These are phyloP conservation scores for Narcine bancroftii DNA, from an alignment of 2,113 vertebrate genomes.

Conservation along the genomic window DNA sequence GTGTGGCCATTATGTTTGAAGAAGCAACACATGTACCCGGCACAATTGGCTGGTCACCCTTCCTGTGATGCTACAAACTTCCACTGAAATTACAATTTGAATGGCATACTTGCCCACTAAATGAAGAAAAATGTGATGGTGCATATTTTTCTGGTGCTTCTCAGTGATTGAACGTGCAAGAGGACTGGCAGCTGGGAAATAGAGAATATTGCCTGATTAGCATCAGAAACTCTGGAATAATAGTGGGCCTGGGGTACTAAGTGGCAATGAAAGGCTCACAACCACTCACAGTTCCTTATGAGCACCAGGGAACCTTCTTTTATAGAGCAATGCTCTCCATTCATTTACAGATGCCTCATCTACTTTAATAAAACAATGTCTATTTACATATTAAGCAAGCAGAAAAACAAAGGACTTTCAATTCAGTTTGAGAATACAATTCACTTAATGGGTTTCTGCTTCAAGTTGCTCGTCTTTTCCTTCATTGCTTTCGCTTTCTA, in stretches of 20 bases:
- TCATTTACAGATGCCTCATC: background rate
- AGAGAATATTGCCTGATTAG: background rate
- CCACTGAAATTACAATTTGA: slow-evolving; percentile 19
- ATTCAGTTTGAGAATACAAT: background rate
- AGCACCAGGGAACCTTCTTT: background rate
- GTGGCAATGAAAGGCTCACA: slow-evolving; percentile 13
- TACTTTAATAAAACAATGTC: slow-evolving; percentile 4
- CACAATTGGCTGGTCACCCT: background rate
- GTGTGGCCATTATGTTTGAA: background rate
- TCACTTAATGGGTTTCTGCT: slow-evolving; percentile 26
- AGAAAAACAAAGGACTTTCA: background rate
- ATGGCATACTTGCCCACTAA: background rate
- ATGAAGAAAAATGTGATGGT: background rate
- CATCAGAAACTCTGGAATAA: slow-evolving; percentile 9
- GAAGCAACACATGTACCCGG: background rate
- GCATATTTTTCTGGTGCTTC: background rate
- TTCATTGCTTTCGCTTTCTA: background rate
- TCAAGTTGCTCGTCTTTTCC: slow-evolving; percentile 2
- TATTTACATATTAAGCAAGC: slow-evolving; percentile 30
- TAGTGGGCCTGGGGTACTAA: background rate
- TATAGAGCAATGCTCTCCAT: background rate
- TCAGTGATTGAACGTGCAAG: background rate
- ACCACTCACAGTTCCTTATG: background rate
- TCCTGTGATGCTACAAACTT: background rate
- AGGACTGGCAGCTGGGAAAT: slow-evolving; percentile 21